Evolutionary conservation across 2,888 invertebrate genomes (phyloP), one percentile per base, ranked within the genome.

Genomic region (Drosophila melanosoma): DNA sequence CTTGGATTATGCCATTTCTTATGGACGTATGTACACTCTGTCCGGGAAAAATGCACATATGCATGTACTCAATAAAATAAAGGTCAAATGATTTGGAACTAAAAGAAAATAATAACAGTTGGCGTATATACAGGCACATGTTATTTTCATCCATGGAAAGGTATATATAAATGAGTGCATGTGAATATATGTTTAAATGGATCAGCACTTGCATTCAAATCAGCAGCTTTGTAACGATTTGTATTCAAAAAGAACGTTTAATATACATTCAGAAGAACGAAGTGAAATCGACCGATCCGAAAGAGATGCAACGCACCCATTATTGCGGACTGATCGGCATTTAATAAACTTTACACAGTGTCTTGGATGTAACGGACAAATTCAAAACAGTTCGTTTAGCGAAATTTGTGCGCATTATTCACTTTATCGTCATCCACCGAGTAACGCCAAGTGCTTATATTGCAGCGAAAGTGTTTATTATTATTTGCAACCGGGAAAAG

Each of bases 291-390:
- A 79, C 40, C 71, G 66, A 36, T 87, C 91, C 8, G 93, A 92
- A 76, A 91, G 86, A 69, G 93, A 93, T 89, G 92, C 93, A 60
- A 92, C 91, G 45, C 90, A 91, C 78, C 82, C 82, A 42, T 80
- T 91, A 38, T 77, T 92, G 48, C 84, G 91, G 48, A 74, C 74
- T 51, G 91, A 92, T 81, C 76, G 71, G 17, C 78, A 85, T 63
- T 65, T 81, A 36, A 76, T 69, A n/a, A 68, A 87, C 70, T 69
- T 67, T 64, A 59, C 91, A 42, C 84, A 82, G 40, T 93, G 93
- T 65, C 64, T 89, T 42, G 92, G 90, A 66, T 93, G 93, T 74
- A 74, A 72, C 11, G 36, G 62, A 38, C 61, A 58, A 53, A 90
- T 93, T 49, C 48, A 64, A 35, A 76, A 78, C 17, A 82, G 79